phyloP scores from a whole-genome alignment of 23 tunicate species.

The Diplosoma virens region DNA sequence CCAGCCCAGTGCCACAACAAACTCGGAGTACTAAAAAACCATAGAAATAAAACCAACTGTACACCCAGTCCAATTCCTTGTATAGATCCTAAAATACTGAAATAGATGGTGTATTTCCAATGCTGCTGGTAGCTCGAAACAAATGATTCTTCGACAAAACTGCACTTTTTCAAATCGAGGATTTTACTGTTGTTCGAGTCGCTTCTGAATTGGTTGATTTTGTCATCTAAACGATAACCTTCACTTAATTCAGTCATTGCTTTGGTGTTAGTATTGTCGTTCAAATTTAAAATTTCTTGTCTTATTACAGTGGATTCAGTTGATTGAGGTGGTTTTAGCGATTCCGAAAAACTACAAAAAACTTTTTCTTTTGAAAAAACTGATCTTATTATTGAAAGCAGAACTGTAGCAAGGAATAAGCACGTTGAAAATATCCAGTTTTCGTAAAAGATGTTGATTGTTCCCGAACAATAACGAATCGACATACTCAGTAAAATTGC shows the following conservation, averaged over 20 bases:
- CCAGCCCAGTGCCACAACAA: slow-evolving; percentile 54
- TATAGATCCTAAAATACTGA: slow-evolving; percentile 12
- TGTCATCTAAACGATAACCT: background rate
- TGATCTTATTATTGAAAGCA: background rate
- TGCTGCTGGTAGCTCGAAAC: background rate
- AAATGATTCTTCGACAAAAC: too few relatives aligned
- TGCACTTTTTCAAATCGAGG: background rate
- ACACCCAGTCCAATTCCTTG: slow-evolving; percentile 38
- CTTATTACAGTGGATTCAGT: background rate
- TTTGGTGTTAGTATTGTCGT: too few relatives aligned
- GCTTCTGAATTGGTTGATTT: background rate
- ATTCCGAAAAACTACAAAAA: background rate
- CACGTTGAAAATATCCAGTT: slow-evolving; percentile 27
- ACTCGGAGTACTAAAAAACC: slow-evolving; percentile 62
- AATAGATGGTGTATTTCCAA: background rate
- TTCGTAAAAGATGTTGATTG: slow-evolving; percentile 54
- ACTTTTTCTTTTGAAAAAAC: background rate
- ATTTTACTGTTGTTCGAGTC: background rate
- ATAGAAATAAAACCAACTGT: slow-evolving; percentile 29
- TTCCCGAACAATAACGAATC: slow-evolving; percentile 45
- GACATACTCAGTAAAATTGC: slow-evolving; percentile 39
- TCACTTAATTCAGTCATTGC: background rate
- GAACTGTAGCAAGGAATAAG: background rate
- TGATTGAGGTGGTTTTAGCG: background rate
- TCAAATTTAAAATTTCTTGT: background rate